A percentile compares a stretch with the other conserved stretches of the same genome.
Conservation (phyloP, 2,888 invertebrate genomes). For the Choristoneura rosaceana region DNA sequence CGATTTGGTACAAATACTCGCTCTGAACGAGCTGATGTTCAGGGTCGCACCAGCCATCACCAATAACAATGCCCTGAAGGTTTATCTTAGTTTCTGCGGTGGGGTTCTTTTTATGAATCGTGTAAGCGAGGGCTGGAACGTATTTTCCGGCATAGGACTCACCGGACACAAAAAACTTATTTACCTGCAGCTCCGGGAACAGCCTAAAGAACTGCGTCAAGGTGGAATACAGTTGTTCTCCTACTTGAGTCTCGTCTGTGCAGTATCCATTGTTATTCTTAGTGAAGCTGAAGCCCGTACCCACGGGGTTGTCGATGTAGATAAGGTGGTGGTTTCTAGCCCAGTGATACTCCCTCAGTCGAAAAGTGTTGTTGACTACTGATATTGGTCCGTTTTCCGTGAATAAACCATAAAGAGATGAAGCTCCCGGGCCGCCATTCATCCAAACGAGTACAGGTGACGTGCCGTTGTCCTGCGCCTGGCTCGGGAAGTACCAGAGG, state of each 20-base stretch:
- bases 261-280: conserved; percentile 91
- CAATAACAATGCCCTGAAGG: conserved; percentile 57
- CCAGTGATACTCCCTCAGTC: conserved; percentile 91
- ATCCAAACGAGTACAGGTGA: conserved; percentile 93
- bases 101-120: conserved; percentile 87
- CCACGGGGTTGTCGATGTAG: conserved; percentile 97
- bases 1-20: conserved; percentile 41
- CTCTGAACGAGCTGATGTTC: conserved; percentile 41
- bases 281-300: conserved; percentile 96
- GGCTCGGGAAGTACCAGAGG: conserved; percentile 96
- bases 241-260: conserved; percentile 91
- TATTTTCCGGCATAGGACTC: conserved; percentile 95
- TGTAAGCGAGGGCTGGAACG: conserved; percentile 90
- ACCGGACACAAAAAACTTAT: conserved; percentile 94
- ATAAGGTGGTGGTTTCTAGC: conserved; percentile 91
- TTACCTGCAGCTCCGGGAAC: conserved; percentile 90
- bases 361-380: conserved; percentile 69
- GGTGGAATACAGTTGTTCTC: conserved; percentile 90
- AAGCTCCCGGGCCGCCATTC: conserved; percentile 94
- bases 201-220: conserved; percentile 93
- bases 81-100: conserved; percentile 88
- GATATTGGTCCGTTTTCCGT: conserved; percentile 92
- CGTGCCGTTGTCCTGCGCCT: conserved; percentile 74
- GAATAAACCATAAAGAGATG: conserved; percentile 92
- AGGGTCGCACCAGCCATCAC: conserved; percentile 43